Evolutionary conservation across 2,888 invertebrate species (phyloP), one percentile per base, ranked within the genome.

Genomic region (Odontocolon sp.): DNA sequence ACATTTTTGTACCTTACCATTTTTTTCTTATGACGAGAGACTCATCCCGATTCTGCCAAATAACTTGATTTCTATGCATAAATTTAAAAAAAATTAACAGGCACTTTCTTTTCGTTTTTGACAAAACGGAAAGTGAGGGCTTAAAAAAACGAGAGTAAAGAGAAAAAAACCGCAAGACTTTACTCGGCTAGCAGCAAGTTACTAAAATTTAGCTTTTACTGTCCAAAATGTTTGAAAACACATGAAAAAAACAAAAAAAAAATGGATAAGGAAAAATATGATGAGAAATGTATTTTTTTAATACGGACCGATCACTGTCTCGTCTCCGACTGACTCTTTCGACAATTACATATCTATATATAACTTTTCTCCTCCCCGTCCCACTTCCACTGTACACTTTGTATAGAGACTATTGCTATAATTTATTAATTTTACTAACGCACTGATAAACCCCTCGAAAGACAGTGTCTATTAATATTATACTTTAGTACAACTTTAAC

Each of bases 251-350:
- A n/a, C n/a, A n/a, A n/a, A n/a, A n/a, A n/a, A n/a, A n/a, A n/a
- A n/a, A n/a, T n/a, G n/a, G n/a, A n/a, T n/a, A n/a, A n/a, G n/a
- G n/a, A 74, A 69, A 72, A 80, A 80, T 68, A 75, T 79, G 80
- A 79, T 82, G 81, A 83, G 81, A 83, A 82, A 80, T 80, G 79
- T 79, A 80, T 82, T 80, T 83, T 79, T 80, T 77, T 54, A 78
- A 31, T 59, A 56, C 57, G 50, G 36, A 68, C 57, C 63, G 38
- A 40, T 61, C 50, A 61, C 56, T n/a, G 56, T 57, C 56, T 63
- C 68, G 54, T 69, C 67, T 47, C 31, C 16, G 68, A 68, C 56
- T 50, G 69, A 70, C 54, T 50, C 45, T 77, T 68, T 72, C 57
- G 68, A 63, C 45, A 50, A 71, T 57, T 42, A 45, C 33, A 42